Evolutionary conservation across 1,140 invertebrate species (phyloP).

Genomic region (Nomia melanderi): DNA sequence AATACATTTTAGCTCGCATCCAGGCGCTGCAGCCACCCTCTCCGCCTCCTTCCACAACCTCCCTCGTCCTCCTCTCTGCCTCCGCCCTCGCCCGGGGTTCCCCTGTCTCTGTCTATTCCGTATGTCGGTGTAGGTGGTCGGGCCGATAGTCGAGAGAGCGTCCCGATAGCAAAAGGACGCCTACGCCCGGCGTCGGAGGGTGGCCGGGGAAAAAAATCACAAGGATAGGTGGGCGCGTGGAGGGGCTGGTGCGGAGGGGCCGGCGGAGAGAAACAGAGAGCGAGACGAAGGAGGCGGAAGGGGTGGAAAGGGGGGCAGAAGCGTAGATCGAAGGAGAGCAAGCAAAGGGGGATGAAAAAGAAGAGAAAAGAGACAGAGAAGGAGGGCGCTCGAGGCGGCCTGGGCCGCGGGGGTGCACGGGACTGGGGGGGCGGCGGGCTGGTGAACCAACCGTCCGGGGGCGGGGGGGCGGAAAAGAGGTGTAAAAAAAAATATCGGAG

Average conservation of each 20-base stretch:
- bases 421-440: slow-evolving; percentile 7
- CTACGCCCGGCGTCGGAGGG: slow-evolving; percentile 66
- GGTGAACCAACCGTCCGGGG: slow-evolving; percentile 46
- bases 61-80: neutral
- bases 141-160: slow-evolving; percentile 68
- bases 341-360: slow-evolving; percentile 32
- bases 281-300: neutral
- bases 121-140: slow-evolving; percentile 59
- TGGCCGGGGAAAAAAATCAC: slow-evolving; percentile 64
- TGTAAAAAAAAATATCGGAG: slow-evolving; percentile 78
- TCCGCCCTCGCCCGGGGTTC: too few relatives aligned
- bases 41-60: slow-evolving; percentile 2
- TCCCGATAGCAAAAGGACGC: slow-evolving; percentile 72
- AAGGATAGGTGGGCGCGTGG: slow-evolving; percentile 54
- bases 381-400: slow-evolving; percentile 48
- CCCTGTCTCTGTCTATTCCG: slow-evolving; percentile 2
- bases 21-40: slow-evolving; percentile 58
- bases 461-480: slow-evolving; percentile 58
- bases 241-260: slow-evolving; percentile 57
- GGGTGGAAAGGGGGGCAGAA: neutral
- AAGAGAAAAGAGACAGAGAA: slow-evolving; percentile 35
- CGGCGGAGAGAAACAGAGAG: slow-evolving; percentile 25
- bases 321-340: slow-evolving; percentile 44
- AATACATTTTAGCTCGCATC: slow-evolving; percentile 70
- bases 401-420: slow-evolving; percentile 13